phyloP scores from a whole-genome alignment of 2,113 vertebrate genomes.

The Antechinus flavipes region DNA sequence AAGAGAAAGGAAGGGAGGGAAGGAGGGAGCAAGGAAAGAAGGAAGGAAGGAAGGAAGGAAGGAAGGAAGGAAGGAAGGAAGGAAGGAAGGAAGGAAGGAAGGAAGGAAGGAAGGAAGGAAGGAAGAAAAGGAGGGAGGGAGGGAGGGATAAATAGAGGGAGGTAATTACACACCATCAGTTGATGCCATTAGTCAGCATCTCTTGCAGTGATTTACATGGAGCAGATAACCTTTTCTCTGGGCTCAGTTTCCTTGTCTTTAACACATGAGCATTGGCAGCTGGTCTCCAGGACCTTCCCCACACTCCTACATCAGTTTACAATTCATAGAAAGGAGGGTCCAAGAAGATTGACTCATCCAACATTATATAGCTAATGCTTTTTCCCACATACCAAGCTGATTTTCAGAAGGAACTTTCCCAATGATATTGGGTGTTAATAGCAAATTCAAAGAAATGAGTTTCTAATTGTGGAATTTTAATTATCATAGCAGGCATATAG shows the following conservation, averaged over 20 bases:
- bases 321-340: no score
- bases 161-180: background rate
- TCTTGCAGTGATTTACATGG: background rate
- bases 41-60: no score
- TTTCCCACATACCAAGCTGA: background rate
- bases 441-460: background rate
- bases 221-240: background rate
- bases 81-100: no score
- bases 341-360: background rate
- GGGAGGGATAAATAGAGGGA: no score
- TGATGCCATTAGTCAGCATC: background rate
- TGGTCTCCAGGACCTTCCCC: background rate
- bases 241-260: background rate
- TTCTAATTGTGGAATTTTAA: background rate
- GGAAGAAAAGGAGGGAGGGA: no score
- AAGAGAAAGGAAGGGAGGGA: no score
- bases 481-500: background rate
- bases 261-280: background rate
- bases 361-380: background rate
- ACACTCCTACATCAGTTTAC: no score
- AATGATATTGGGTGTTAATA: background rate
- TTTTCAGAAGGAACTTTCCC: background rate
- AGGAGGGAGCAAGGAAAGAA: no score
- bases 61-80: no score
- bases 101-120: no score